A percentile compares a stretch with the other conserved stretches of the same genome.
Evolutionary conservation across 2,888 invertebrate species (phyloP).

Genomic region (Napeogenes sylphis): DNA sequence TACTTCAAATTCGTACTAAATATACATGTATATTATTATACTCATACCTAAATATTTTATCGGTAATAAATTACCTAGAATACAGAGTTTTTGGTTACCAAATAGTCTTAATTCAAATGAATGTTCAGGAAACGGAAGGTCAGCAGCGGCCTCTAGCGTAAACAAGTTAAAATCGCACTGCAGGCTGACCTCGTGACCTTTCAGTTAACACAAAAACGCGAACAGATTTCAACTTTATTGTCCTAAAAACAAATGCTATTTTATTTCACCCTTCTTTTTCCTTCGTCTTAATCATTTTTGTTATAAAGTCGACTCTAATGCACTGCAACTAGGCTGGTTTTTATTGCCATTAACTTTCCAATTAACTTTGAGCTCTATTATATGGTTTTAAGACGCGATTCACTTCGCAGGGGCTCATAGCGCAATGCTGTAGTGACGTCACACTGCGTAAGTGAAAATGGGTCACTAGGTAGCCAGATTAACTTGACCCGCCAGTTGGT

Average conservation of each 20-base stretch:
- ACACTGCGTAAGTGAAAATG: slow-evolving; percentile 43
- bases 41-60: too few relatives aligned
- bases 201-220: slow-evolving; percentile 7
- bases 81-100: too few relatives aligned
- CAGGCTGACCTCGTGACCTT: slow-evolving; percentile 34
- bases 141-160: slow-evolving; percentile 16
- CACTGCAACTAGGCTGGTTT: too few relatives aligned
- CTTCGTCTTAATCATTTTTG: background rate
- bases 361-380: slow-evolving; percentile 32
- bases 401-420: slow-evolving; percentile 30
- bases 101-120: too few relatives aligned
- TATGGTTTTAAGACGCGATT: slow-evolving; percentile 25
- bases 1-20: too few relatives aligned
- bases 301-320: too few relatives aligned
- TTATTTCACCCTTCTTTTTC: slow-evolving; percentile 7
- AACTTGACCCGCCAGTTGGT: slow-evolving; percentile 24
- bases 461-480: slow-evolving; percentile 40
- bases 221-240: slow-evolving; percentile 21
- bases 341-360: background rate
- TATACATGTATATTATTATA: too few relatives aligned
- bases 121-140: slow-evolving; percentile 18
- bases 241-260: slow-evolving; percentile 7
- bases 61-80: too few relatives aligned
- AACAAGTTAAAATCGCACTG: slow-evolving; percentile 30
- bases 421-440: slow-evolving; percentile 49